Evolutionary conservation across 2,113 vertebrate genomes (phyloP).

Genomic region (rat (Rattus norvegicus)): DNA sequence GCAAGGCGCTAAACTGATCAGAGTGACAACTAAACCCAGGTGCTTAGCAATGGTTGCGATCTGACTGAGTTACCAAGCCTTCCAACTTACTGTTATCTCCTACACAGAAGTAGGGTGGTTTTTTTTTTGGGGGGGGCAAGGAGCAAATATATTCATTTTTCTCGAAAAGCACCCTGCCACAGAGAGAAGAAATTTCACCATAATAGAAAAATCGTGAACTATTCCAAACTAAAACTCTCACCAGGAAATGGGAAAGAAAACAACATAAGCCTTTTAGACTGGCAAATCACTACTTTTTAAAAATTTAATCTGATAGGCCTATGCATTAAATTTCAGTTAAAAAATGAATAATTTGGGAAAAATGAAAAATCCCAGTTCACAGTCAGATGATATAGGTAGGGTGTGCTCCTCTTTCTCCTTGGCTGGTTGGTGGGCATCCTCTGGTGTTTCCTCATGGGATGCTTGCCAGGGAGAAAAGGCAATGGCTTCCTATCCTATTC

Average conservation of each 20-base stretch:
- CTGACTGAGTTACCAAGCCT: background rate
- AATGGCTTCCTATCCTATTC: background rate
- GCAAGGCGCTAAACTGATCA: background rate
- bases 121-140: background rate
- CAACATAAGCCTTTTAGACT: background rate
- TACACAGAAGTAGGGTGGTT: background rate
- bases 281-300: background rate
- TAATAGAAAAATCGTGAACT: constrained; percentile 20
- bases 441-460: accelerated
- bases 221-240: background rate
- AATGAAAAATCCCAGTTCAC: background rate
- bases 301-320: background rate
- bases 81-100: background rate
- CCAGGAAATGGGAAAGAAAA: no score
- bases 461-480: background rate
- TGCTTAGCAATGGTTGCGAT: background rate
- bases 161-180: background rate
- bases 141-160: background rate
- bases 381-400: background rate
- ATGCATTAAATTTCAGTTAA: background rate
- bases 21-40: background rate
- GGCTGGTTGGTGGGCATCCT: accelerated
- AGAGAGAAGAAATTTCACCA: background rate
- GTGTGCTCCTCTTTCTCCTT: background rate
- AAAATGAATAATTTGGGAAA: background rate